These are phyloP conservation scores for Hesperia comma DNA, from an alignment of 2,888 invertebrate genomes.

Conservation along the genomic window DNA sequence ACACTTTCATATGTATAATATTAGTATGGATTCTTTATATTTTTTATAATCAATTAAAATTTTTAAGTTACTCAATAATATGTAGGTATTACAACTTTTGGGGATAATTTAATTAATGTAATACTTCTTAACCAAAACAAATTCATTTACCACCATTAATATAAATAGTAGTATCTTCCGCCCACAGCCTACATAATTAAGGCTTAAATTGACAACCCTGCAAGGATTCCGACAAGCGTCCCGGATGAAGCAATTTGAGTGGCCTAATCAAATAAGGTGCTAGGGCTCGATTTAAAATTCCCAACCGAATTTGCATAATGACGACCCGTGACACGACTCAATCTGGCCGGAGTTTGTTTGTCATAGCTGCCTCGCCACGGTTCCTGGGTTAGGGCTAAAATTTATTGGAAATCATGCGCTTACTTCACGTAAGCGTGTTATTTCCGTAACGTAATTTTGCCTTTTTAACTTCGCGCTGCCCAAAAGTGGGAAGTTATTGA, in stretches of 20 bases:
- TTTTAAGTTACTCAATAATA: too few relatives aligned
- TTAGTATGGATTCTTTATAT: too few relatives aligned
- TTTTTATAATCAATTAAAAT: too few relatives aligned
- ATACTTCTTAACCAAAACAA: too few relatives aligned
- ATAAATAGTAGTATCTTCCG: conserved; percentile 29
- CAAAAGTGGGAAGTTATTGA: too few relatives aligned
- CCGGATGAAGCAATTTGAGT: conserved; percentile 71
- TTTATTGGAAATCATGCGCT: background rate
- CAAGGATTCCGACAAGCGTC: conserved; percentile 32
- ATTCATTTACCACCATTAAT: conserved; percentile 5
- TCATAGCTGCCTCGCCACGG: conserved; percentile 28
- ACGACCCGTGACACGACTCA: conserved; percentile 62
- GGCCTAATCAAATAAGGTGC: conserved; percentile 74
- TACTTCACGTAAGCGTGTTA: too few relatives aligned
- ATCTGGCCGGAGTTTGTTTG: conserved; percentile 50
- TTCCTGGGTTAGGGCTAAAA: conserved; percentile 11
- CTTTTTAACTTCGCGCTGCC: too few relatives aligned
- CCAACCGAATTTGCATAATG: conserved; percentile 68
- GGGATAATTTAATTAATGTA: too few relatives aligned
- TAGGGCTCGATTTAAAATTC: conserved; percentile 68
- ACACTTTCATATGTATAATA: too few relatives aligned
- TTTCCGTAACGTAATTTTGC: too few relatives aligned
- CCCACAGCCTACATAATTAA: conserved; percentile 28
- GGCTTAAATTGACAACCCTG: conserved; percentile 30
- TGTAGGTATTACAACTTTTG: too few relatives aligned